Evolutionary conservation across 2,888 invertebrate species (phyloP).

Genomic region (Plutella xylostella): DNA sequence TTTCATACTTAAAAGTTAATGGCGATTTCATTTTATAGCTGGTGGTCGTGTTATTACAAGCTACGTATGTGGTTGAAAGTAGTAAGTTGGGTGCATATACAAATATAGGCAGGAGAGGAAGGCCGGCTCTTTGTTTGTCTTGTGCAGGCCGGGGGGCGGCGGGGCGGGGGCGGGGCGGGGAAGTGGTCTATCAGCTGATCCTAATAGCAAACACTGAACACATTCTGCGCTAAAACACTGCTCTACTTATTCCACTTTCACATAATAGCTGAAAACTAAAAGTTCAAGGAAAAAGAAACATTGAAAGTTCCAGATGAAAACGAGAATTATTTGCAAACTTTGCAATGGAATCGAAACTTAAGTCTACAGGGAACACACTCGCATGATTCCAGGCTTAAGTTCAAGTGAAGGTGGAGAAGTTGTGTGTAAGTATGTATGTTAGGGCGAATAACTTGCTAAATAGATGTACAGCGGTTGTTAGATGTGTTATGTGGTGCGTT

Average conservation of each 20-base stretch:
- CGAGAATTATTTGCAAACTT: too few species aligned
- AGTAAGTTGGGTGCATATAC: not conserved
- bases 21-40: not conserved
- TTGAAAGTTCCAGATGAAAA: not conserved
- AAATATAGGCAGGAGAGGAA: not conserved
- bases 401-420: too few species aligned
- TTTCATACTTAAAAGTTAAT: not conserved
- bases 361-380: too few species aligned
- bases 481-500: too few species aligned
- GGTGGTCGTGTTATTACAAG: not conserved
- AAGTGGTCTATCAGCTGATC: constrained; percentile 5
- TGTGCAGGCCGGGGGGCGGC: constrained; percentile 23
- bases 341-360: too few species aligned
- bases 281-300: not conserved
- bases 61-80: not conserved
- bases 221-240: not conserved
- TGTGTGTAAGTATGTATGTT: too few species aligned
- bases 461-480: too few species aligned
- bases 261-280: not conserved
- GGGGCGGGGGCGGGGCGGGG: constrained; percentile 15
- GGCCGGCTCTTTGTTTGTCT: not conserved
- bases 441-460: too few species aligned
- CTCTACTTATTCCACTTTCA: constrained; percentile 2
- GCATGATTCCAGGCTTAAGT: too few species aligned
- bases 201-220: not conserved